Conservation (phyloP, 2,797 vertebrate genomes). For the Nyctalus aviator region DNA sequence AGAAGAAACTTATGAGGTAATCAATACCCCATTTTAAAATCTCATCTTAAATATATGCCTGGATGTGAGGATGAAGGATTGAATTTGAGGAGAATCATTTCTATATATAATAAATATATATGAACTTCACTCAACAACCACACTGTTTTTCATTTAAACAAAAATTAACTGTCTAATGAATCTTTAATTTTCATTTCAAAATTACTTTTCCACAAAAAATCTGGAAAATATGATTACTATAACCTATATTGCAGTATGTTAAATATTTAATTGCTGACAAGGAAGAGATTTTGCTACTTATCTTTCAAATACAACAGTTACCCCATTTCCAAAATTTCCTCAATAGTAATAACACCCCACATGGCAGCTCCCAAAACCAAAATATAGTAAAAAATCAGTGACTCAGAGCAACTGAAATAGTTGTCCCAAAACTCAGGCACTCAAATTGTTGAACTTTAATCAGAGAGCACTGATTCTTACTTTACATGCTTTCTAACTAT, state of each 20-base stretch:
- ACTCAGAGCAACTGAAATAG: neutral
- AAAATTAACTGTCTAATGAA: conserved; percentile 48
- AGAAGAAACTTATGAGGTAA: neutral
- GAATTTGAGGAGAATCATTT: neutral
- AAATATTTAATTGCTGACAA: conserved; percentile 62
- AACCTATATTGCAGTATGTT: conserved; percentile 47
- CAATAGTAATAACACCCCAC: neutral
- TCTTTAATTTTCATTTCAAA: conserved; percentile 51
- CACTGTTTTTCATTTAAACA: neutral
- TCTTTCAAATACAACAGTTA: conserved; percentile 40
- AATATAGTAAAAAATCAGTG: neutral
- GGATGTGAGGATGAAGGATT: neutral
- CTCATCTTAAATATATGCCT: conserved; percentile 4
- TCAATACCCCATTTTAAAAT: conserved; percentile 45
- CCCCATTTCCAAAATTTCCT: conserved; percentile 31
- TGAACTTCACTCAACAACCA: neutral
- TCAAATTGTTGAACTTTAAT: neutral
- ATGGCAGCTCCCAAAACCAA: neutral
- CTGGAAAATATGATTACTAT: conserved; percentile 42
- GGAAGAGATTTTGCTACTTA: conserved; percentile 50
- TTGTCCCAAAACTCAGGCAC: neutral
- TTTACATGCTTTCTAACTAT: neutral
- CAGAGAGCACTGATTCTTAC: neutral
- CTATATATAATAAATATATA: conserved; percentile 37
- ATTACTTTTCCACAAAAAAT: conserved; percentile 47